A percentile compares a stretch with the other conserved stretches of the same genome.
Conservation (phyloP, 1,140 invertebrate species). For the Dendroctonus valens region DNA sequence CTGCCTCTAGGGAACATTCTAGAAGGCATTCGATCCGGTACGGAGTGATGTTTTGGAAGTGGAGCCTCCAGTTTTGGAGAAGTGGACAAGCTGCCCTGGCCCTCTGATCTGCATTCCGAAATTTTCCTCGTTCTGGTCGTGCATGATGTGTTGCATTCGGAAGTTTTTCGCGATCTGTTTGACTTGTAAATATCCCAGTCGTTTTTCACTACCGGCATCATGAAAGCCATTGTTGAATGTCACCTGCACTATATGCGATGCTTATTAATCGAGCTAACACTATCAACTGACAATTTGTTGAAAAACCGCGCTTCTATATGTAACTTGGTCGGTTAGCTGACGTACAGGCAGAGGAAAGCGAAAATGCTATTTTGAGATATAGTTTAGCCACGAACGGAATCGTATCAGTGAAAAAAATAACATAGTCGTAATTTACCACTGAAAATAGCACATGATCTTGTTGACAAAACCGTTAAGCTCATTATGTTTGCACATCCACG, state of each 20-base stretch:
- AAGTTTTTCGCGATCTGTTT: conserved; percentile 68
- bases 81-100: conserved; percentile 63
- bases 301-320: conserved; percentile 21
- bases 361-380: conserved; percentile 25
- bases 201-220: conserved; percentile 91
- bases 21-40: conserved; percentile 56
- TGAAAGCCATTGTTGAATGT: conserved; percentile 73
- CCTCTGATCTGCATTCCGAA: conserved; percentile 78
- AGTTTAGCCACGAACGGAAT: conserved; percentile 14
- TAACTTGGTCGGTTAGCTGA: conserved; percentile 15
- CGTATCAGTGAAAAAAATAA: conserved; percentile 9
- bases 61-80: conserved; percentile 64
- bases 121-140: conserved; percentile 69
- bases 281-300: conserved; percentile 17
- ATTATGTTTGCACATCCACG: too few species aligned
- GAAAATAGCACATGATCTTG: conserved; percentile 17
- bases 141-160: conserved; percentile 65
- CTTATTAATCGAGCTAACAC: conserved; percentile 21
- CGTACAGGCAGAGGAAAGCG: conserved; percentile 8
- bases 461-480: conserved; percentile 13
- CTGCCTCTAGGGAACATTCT: conserved; percentile 52
- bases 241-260: conserved; percentile 23
- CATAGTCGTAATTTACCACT: conserved; percentile 22
- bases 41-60: conserved; percentile 63
- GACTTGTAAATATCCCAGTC: conserved; percentile 90